Evolutionary conservation across 1,140 invertebrate species (phyloP), one percentile per base, ranked within the genome.

Genomic region (Zaprionus nigranus): DNA sequence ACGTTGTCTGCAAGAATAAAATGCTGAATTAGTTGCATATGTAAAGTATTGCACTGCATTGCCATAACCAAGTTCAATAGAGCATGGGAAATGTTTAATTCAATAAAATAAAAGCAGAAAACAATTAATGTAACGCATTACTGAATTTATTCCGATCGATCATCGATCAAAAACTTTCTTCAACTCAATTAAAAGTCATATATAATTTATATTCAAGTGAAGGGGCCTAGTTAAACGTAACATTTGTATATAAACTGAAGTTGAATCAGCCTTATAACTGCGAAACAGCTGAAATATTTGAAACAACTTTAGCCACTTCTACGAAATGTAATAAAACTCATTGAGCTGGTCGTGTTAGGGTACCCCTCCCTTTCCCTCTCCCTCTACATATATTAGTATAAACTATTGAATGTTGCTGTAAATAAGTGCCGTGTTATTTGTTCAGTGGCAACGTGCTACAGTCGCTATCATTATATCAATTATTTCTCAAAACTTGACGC

Each of bases 391-490:
- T 26, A 26, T 26, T 53, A 63, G n/a, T 63, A 53, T 24, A 51
- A 36, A 64, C 46, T 22, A 51, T 24, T 20, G 38, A n/a, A 9
- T 20, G 51, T 65, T 17, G 40, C n/a, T 30, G 26, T 68, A 68
- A 58, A 59, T 59, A 68, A 28, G 13, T 30, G 15, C 26, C 56
- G 40, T 26, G 38, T 43, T 56, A 24, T 68, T 68, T 68, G 17
- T 43, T 46, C 43, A 68, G 65, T 68, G 46, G 64, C 26, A 34
- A 58, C 56, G 28, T 66, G 40, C 43, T 24, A 15, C 36, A n/a
- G 40, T 58, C 46, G 38, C 11, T 46, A 66, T 66, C 40, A 66
- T 66, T 49, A 65, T 58, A 20, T 30, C 64, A 58, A 49, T 66
- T 58, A 57, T 46, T 63, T 65, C 53, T 65, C 53, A 57, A 56